These are phyloP conservation scores for Centroberyx gerrardi DNA, from an alignment of 2,797 vertebrate genomes.

Conservation along the genomic window DNA sequence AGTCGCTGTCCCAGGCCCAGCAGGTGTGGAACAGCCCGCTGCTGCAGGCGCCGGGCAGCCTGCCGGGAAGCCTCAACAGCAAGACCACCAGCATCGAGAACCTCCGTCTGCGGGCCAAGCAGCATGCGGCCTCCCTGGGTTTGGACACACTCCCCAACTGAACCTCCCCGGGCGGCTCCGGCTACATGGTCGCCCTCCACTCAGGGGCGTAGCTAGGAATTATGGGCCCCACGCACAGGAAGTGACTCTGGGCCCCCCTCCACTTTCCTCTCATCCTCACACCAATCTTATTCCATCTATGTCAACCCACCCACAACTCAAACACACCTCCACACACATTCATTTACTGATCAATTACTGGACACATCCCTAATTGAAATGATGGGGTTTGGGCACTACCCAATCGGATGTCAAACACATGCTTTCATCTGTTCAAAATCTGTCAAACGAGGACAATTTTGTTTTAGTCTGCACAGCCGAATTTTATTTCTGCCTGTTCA, in stretches of 20 bases:
- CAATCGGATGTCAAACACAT: too few relatives aligned
- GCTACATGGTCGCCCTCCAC: not conserved
- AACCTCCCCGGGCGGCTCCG: conserved; percentile 32
- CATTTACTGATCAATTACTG: not conserved
- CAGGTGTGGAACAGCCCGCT: conserved; percentile 96
- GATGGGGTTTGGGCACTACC: too few relatives aligned
- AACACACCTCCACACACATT: conserved; percentile 14
- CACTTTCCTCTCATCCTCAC: conserved; percentile 28
- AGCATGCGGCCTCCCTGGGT: conserved; percentile 96
- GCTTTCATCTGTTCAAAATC: not conserved
- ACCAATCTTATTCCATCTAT: not conserved
- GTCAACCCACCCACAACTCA: conserved; percentile 9
- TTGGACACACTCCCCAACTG: conserved; percentile 96
- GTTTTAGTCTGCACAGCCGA: not conserved
- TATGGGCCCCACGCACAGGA: conserved; percentile 8
- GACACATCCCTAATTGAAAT: too few relatives aligned
- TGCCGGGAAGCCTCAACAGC: conserved; percentile 93
- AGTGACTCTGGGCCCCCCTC: conserved; percentile 17
- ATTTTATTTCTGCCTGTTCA: conserved; percentile 5
- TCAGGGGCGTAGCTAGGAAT: conserved; percentile 13
- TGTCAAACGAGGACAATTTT: too few relatives aligned
- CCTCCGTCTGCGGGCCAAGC: conserved; percentile 96
- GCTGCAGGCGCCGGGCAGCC: conserved; percentile 87
- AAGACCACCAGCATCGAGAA: conserved; percentile 99
- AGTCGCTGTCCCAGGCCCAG: conserved; percentile 96